phyloP scores from a whole-genome alignment of 2,888 invertebrate genomes.

The Trachelus iudaicus region DNA sequence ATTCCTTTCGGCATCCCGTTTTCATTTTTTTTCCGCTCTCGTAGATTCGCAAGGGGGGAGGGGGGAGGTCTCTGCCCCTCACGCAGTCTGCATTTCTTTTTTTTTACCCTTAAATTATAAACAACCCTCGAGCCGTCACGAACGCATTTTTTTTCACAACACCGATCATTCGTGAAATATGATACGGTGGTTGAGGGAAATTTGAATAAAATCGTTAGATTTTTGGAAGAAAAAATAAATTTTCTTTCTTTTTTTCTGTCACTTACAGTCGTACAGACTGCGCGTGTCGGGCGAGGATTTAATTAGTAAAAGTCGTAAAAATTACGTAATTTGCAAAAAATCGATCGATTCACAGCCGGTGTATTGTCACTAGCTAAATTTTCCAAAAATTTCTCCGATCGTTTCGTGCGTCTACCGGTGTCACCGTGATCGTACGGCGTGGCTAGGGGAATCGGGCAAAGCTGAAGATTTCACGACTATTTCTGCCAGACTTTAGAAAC shows the following conservation, averaged over 20 bases:
- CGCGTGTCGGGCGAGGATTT: background rate
- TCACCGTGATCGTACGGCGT: background rate
- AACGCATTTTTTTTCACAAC: background rate
- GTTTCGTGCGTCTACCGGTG: background rate
- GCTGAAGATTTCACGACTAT: background rate
- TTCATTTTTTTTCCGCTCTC: background rate
- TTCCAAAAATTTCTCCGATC: background rate
- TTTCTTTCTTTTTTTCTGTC: background rate
- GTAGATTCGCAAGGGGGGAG: background rate
- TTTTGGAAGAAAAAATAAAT: background rate
- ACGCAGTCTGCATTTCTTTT: background rate
- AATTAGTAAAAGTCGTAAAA: background rate
- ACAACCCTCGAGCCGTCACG: background rate
- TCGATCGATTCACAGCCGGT: background rate
- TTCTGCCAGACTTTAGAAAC: background rate
- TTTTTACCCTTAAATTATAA: background rate
- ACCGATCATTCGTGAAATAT: background rate
- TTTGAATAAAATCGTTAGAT: background rate
- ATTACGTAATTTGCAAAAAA: background rate
- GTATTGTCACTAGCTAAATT: background rate
- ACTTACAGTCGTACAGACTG: background rate
- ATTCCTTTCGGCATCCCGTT: background rate
- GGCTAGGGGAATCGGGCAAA: background rate
- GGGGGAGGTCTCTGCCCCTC: background rate
- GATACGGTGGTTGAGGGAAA: background rate